Conservation (phyloP, 2,113 vertebrate genomes). For the Speoplatyrhinus poulsoni region DNA sequence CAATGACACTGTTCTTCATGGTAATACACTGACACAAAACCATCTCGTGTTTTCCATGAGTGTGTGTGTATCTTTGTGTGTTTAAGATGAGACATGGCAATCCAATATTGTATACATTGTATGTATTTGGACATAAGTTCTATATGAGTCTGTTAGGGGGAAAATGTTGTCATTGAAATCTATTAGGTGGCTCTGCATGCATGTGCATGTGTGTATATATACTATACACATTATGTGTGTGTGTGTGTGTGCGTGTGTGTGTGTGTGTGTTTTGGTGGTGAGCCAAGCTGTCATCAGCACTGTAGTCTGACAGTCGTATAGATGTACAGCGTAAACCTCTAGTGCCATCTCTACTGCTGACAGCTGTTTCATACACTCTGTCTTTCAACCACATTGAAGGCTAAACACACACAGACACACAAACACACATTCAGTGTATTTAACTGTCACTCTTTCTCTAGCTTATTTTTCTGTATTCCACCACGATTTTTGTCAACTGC, state of each 20-base stretch:
- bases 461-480: background rate
- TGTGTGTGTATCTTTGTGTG: slow-evolving; percentile 4
- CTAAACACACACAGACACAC: slow-evolving; percentile 42
- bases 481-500: background rate
- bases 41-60: slow-evolving; percentile 22
- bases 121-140: slow-evolving; percentile 35
- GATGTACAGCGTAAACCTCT: slow-evolving; percentile 62
- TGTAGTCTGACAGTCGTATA: slow-evolving; percentile 63
- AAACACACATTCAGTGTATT: slow-evolving; percentile 1
- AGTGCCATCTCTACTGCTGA: slow-evolving; percentile 64
- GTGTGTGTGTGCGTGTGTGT: slow-evolving; percentile 24
- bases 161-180: slow-evolving; percentile 65
- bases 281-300: slow-evolving; percentile 51
- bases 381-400: slow-evolving; percentile 60
- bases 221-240: slow-evolving; percentile 9
- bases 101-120: slow-evolving; percentile 36
- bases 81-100: slow-evolving; percentile 28
- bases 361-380: slow-evolving; percentile 64
- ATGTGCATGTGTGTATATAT: slow-evolving; percentile 24
- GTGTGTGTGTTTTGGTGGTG: slow-evolving; percentile 24
- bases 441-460: too few relatives aligned
- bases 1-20: slow-evolving; percentile 34
- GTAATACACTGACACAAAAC: slow-evolving; percentile 6
- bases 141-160: slow-evolving; percentile 41
- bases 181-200: slow-evolving; percentile 55